Percentiles rank a stretch among this genome's conserved stretches.
Conservation (phyloP, 2,888 invertebrate species). For the Ferrisia virgata region DNA sequence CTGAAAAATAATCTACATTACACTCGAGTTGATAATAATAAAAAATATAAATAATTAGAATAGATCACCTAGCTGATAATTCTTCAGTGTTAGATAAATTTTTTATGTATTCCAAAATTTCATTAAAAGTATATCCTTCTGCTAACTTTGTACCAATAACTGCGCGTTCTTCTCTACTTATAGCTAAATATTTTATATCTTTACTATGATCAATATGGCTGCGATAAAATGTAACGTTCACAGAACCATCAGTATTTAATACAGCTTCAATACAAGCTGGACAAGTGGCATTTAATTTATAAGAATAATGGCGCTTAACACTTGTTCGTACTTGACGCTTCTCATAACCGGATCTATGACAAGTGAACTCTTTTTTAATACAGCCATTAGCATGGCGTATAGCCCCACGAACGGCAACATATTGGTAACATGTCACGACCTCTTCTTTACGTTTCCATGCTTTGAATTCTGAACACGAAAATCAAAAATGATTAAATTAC, state of each 20-base stretch:
- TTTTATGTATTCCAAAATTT: background rate
- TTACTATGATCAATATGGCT: constrained; percentile 20
- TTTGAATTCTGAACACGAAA: background rate
- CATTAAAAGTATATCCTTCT: constrained; percentile 7
- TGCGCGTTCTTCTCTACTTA: constrained; percentile 20
- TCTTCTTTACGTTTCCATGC: constrained; percentile 15
- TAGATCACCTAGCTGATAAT: background rate
- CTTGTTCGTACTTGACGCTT: background rate
- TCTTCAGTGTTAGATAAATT: background rate
- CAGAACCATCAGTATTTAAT: background rate
- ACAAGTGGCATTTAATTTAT: constrained; percentile 25
- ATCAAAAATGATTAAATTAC: too few species aligned
- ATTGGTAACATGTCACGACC: background rate
- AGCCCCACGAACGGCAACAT: background rate
- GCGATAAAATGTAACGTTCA: background rate
- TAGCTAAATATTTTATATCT: constrained; percentile 4
- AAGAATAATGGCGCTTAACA: background rate
- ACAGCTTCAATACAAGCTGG: constrained; percentile 24
- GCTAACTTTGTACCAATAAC: constrained; percentile 17
- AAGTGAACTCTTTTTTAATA: constrained; percentile 4
- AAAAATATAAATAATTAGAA: background rate
- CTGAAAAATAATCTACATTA: background rate
- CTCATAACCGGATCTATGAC: background rate
- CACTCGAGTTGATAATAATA: too few species aligned
- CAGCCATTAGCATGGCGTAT: background rate